Conservation (phyloP, 2,888 invertebrate genomes). For the Ctenicera cuprea region DNA sequence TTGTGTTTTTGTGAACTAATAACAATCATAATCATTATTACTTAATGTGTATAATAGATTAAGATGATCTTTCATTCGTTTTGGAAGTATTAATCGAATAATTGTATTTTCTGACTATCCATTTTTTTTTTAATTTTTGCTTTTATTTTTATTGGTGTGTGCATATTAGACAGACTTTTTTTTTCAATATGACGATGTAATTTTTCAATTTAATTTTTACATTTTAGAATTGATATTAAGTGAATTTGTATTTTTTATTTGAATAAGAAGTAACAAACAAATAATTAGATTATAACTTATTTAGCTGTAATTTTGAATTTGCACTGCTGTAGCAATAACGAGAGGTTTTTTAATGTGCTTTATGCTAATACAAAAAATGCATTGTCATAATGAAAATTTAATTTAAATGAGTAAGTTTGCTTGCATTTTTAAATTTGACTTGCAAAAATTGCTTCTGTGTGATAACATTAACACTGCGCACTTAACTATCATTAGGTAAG, state of each 20-base stretch:
- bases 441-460: conserved; percentile 16
- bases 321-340: too few relatives aligned
- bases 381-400: conserved; percentile 32
- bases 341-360: too few relatives aligned
- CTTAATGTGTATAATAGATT: conserved; percentile 33
- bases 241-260: too few relatives aligned
- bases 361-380: background rate
- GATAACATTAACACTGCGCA: conserved; percentile 22
- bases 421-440: conserved; percentile 20
- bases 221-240: too few relatives aligned
- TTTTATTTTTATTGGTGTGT: conserved; percentile 12
- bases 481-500: background rate
- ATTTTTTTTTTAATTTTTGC: background rate
- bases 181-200: conserved; percentile 16
- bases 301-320: too few relatives aligned
- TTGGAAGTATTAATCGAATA: conserved; percentile 39
- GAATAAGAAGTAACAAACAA: too few relatives aligned
- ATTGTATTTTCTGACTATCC: conserved; percentile 21
- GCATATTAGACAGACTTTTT: background rate
- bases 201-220: background rate
- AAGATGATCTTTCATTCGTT: conserved; percentile 25
- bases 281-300: too few relatives aligned
- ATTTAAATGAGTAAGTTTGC: background rate
- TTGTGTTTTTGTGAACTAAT: conserved; percentile 35
- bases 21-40: conserved; percentile 33